phyloP scores from a whole-genome alignment of 2,797 vertebrate genomes.

The Acanthiza pusilla region DNA sequence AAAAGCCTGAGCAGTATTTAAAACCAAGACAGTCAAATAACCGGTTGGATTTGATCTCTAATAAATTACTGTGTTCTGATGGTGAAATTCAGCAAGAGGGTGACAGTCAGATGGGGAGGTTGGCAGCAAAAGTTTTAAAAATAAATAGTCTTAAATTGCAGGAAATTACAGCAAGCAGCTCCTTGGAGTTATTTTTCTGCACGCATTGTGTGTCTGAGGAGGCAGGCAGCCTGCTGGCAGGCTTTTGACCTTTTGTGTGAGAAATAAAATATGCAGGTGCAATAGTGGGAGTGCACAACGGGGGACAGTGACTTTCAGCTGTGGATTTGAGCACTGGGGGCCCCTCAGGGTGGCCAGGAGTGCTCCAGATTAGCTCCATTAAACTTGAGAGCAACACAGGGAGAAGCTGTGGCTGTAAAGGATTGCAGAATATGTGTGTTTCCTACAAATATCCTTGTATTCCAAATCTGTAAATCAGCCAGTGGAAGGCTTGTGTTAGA shows the following conservation, averaged over 20 bases:
- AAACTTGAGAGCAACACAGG: neutral
- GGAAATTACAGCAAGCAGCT: conserved; percentile 48
- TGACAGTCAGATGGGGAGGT: conserved; percentile 38
- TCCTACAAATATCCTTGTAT: neutral
- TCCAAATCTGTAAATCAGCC: neutral
- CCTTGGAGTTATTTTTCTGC: neutral
- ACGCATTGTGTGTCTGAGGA: neutral
- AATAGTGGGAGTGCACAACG: neutral
- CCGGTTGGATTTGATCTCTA: conserved; percentile 49
- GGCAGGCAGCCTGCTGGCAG: conserved; percentile 43
- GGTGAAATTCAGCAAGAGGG: conserved; percentile 40
- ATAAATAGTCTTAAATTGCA: conserved; percentile 66
- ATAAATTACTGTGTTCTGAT: conserved; percentile 62
- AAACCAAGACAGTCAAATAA: conserved; percentile 68
- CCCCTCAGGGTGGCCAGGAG: neutral
- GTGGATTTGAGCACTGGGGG: neutral
- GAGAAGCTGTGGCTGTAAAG: neutral
- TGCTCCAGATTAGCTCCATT: neutral
- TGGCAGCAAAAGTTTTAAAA: conserved; percentile 62
- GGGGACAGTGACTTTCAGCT: conserved; percentile 5
- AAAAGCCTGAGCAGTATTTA: conserved; percentile 42
- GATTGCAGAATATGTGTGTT: neutral
- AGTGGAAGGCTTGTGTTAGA: neutral
- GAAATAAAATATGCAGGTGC: conserved; percentile 41
- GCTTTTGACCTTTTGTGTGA: conserved; percentile 28